A percentile compares a stretch with the other conserved stretches of the same genome.
These are phyloP conservation scores for Drosophila cyrtoloma DNA, from an alignment of 2,888 invertebrate species.

Conservation along the genomic window DNA sequence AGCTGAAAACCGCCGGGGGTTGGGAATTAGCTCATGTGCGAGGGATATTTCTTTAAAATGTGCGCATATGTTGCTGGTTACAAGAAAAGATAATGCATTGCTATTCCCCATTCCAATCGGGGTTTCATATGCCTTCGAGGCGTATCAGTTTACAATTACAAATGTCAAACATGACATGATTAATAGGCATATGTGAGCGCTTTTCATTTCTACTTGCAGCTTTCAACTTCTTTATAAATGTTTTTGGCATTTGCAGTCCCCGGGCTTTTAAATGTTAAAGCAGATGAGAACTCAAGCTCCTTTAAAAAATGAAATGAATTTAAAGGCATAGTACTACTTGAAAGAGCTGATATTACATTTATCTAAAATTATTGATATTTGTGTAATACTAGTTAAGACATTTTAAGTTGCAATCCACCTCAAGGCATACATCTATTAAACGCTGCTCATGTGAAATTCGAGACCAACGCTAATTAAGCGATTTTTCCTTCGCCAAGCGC, in stretches of 20 bases:
- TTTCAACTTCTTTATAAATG: conserved; percentile 34
- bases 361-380: neutral
- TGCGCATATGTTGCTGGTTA: conserved; percentile 67
- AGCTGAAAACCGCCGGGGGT: conserved; percentile 5
- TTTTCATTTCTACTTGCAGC: conserved; percentile 38
- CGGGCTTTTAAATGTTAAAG: conserved; percentile 34
- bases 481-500: conserved; percentile 46
- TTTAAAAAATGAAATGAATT: neutral
- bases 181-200: conserved; percentile 76
- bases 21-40: conserved; percentile 29
- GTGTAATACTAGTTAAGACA: neutral
- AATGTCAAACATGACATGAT: conserved; percentile 78
- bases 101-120: conserved; percentile 3
- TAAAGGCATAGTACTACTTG: neutral
- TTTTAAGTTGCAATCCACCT: neutral
- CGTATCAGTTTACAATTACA: conserved; percentile 80
- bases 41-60: conserved; percentile 56
- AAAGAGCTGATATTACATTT: neutral
- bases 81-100: conserved; percentile 51
- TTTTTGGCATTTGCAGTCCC: conserved; percentile 52
- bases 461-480: conserved; percentile 65
- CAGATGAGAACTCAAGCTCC: neutral
- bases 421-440: neutral
- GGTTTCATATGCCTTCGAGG: conserved; percentile 56
- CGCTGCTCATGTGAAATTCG: conserved; percentile 41